These are phyloP conservation scores for Amphimedon queenslandica DNA, from an alignment of 37 sponge, comb jelly and placozoan species.

Conservation along the genomic window DNA sequence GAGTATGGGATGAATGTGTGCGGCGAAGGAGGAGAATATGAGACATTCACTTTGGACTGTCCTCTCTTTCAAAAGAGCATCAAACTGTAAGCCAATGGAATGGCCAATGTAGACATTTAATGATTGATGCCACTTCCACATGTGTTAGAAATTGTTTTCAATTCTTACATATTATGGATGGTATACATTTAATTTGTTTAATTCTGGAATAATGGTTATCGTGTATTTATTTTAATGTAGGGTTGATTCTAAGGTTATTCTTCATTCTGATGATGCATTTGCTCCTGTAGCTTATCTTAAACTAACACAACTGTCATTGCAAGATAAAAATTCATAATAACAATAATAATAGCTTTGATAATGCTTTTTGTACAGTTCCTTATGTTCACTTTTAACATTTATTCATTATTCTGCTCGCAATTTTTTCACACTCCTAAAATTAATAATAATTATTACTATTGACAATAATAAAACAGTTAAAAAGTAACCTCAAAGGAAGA, in stretches of 20 bases:
- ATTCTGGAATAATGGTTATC: too few species aligned
- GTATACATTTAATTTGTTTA: too few species aligned
- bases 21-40: constrained; percentile 99
- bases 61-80: constrained; percentile 85
- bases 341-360: not conserved
- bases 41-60: constrained; percentile 91
- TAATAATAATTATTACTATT: not conserved
- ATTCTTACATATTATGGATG: too few species aligned
- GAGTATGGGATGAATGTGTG: constrained; percentile 91
- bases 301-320: constrained; percentile 56
- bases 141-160: too few species aligned
- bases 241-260: constrained; percentile 13
- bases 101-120: not conserved
- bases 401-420: not conserved
- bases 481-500: not conserved
- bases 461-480: not conserved
- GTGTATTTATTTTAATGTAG: constrained; percentile 6
- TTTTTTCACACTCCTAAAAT: too few species aligned
- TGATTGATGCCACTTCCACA: not conserved
- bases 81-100: constrained; percentile 51
- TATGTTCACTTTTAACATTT: not conserved
- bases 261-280: constrained; percentile 77
- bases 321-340: constrained; percentile 42
- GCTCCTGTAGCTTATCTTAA: constrained; percentile 89
- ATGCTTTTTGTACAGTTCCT: not conserved